Evolutionary conservation across 1,140 invertebrate species (phyloP), one percentile per base, ranked within the genome.

Genomic region (Microplitis mediator): DNA sequence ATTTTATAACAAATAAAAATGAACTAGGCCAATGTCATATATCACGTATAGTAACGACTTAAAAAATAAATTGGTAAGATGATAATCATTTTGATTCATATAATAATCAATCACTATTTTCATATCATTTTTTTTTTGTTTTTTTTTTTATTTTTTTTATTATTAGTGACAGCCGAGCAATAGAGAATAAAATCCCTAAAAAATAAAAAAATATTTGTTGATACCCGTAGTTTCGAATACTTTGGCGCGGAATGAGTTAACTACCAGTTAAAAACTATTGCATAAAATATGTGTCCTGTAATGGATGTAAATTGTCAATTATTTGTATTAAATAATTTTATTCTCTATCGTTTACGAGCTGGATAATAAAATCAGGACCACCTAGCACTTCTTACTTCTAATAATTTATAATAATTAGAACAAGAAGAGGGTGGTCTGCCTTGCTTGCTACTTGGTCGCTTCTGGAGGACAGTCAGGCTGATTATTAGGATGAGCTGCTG

Each of bases 381-480:
- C 65, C 31, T n/a, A 9, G 16, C 39, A 16, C 32, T 69, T 35
- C 31, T 32, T 52, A 13, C 32, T 35, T 67, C 65, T 67, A 54
- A 52, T 4, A 32, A 23, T 50, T 23, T 23, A 23, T 23, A 39
- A 13, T n/a, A 31, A 72, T 84, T 86, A 87, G 80, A 87, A 87
- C 75, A 87, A 84, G 69, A 87, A 87, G 68, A 87, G 84, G 69
- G 86, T 86, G 84, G 86, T 87, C 86, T 87, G 86, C 78, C 86
- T 87, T 77, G 86, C 85, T 87, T 87, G 86, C 87, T 91, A 92
- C 89, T 94, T 93, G 79, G 92, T 92, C 78, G 90, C 92, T 86
- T 94, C 94, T 39, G 93, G 93, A 50, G 95, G 95, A 88, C 94
- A 96, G 87, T 99, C 97, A 16, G 95, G 95, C 89, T 98, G 96